Evolutionary conservation across 2,888 invertebrate species (phyloP).

Genomic region (Spodoptera exigua): DNA sequence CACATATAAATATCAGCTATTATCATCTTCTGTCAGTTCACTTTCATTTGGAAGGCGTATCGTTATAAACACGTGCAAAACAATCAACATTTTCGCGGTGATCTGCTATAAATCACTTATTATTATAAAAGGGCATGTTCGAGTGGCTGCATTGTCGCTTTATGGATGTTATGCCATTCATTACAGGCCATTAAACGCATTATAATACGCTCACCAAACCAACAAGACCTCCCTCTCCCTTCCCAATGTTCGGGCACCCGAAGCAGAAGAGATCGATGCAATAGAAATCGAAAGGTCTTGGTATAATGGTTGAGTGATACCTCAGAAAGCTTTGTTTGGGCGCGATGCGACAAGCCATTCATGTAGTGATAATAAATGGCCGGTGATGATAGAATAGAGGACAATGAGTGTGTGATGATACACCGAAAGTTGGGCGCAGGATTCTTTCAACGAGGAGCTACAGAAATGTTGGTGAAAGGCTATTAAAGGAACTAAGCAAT

Average conservation of each 20-base stretch:
- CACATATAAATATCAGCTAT: conserved; percentile 61
- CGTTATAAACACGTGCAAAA: conserved; percentile 84
- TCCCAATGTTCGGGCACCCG: conserved; percentile 18
- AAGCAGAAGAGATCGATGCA: conserved; percentile 58
- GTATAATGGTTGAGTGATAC: conserved; percentile 75
- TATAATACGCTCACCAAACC: conserved; percentile 78
- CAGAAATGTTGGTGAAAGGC: conserved; percentile 10
- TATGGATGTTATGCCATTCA: conserved; percentile 89
- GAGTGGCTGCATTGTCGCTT: conserved; percentile 87
- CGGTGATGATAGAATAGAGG: conserved; percentile 77
- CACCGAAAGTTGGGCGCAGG: conserved; percentile 48
- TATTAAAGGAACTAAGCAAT: not conserved
- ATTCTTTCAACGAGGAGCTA: conserved; percentile 17
- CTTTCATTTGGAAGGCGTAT: conserved; percentile 70
- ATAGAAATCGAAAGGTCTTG: conserved; percentile 71
- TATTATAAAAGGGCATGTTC: conserved; percentile 87
- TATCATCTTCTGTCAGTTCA: conserved; percentile 56
- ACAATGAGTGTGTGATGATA: conserved; percentile 65
- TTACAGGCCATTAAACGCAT: conserved; percentile 89
- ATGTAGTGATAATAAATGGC: conserved; percentile 86
- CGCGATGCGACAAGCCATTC: conserved; percentile 86
- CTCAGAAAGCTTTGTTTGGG: conserved; percentile 86
- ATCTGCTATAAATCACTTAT: conserved; percentile 85
- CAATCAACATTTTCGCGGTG: conserved; percentile 78
- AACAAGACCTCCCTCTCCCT: conserved; percentile 61